A percentile compares a stretch with the other conserved stretches of the same genome.
These are phyloP conservation scores for Psococerastis gibbosa DNA, from an alignment of 2,888 invertebrate genomes.

Conservation along the genomic window DNA sequence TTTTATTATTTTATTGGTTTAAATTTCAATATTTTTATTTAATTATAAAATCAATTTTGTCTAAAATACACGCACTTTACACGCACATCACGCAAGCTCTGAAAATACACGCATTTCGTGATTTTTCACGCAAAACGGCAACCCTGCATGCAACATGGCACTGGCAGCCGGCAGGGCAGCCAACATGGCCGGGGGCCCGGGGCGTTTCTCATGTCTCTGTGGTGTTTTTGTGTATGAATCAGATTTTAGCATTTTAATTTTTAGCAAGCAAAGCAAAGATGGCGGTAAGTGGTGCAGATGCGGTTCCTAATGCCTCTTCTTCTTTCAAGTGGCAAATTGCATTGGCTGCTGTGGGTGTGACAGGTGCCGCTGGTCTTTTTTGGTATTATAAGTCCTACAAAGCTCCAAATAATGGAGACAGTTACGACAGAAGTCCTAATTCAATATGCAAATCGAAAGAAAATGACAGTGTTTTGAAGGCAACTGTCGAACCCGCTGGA, in stretches of 20 bases:
- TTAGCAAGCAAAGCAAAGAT: background rate
- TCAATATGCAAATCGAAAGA: background rate
- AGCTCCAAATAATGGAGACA: conserved; percentile 27
- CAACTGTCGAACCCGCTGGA: background rate
- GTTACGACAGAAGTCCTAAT: background rate
- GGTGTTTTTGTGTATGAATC: too few relatives aligned
- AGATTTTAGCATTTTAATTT: background rate
- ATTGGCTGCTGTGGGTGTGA: conserved; percentile 60
- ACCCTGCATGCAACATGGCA: too few relatives aligned
- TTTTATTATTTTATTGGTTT: too few relatives aligned
- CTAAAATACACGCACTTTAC: too few relatives aligned
- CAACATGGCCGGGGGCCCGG: too few relatives aligned
- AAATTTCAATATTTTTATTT: too few relatives aligned
- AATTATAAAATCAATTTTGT: too few relatives aligned
- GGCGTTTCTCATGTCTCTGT: too few relatives aligned
- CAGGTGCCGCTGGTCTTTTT: conserved; percentile 61
- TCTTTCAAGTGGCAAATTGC: conserved; percentile 64
- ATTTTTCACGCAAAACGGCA: too few relatives aligned
- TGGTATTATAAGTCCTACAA: conserved; percentile 37
- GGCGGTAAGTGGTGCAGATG: conserved; percentile 1
- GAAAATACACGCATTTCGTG: too few relatives aligned
- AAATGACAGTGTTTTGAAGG: background rate
- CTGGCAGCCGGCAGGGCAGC: too few relatives aligned
- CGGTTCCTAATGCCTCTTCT: background rate
- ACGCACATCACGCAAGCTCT: too few relatives aligned